Base-by-base conservation (phyloP, 2,113 vertebrate genomes). In the Chloebia gouldiae region DNA sequence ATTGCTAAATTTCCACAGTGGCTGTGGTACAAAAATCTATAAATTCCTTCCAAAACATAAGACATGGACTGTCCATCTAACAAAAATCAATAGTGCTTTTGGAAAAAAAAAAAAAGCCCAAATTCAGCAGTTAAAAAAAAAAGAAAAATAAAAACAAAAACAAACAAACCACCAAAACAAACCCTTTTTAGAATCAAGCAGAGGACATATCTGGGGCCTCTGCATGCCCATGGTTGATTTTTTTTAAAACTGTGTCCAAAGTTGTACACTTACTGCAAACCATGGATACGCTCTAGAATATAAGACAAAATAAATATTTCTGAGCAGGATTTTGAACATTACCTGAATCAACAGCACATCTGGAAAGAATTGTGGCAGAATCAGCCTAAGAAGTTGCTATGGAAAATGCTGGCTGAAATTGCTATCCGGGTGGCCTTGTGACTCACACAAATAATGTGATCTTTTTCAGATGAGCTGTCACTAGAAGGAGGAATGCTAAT, bases 341-440 rank as follows among this genome's bases (percentile, higher is more conserved):
- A 98, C 96, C 95, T 97, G 96, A 96, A 96, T 63, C 51, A 60
- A 76, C 39, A 96, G 80, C 92, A 96, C 96, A 98, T 97, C 97
- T 97, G 97, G 96, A 97, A 97, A 95, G 96, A 97, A 97, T 97
- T 27, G 57, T 70, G 53, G 88, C 60, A 92, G 73, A 96, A 96
- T 79, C 81, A 95, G 93, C 76, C 79, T 63, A 89, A 88, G 89
- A 95, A 86, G 81, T 84, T 96, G 71, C 81, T 94, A 95, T 30
- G 93, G 97, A 97, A 97, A 97, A 95, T 59, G 30, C 40, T 89
- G 93, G 97, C 93, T 70, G 69, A 79, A 94, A 92, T 92, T 96
- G 91, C 95, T 93, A 35, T 78, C 81, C 17, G 93, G 95, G 97
- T 98, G 97, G 97, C 95, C 97, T 85, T 31, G 66, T 91, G 96